Conservation (phyloP, 2,113 vertebrate species). For the Ictidomys tridecemlineatus region DNA sequence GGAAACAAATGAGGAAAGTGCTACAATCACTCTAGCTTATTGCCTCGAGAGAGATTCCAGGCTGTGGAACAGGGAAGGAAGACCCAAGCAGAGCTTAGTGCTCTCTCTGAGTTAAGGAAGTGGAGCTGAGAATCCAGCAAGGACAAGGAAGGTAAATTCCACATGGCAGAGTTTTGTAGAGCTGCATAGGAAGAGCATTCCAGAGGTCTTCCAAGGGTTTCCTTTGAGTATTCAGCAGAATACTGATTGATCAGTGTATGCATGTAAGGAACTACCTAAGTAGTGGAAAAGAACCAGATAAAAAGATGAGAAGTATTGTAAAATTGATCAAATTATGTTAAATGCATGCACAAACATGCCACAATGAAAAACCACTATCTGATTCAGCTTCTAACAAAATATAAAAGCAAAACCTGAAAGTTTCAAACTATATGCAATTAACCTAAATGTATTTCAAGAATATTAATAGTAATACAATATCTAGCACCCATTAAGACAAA, state of each 20-base stretch:
- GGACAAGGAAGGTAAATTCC: not conserved
- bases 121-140: not conserved
- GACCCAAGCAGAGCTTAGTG: not conserved
- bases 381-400: not conserved
- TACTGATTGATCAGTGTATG: not conserved
- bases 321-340: not conserved
- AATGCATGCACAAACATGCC: not conserved
- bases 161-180: not conserved
- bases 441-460: not conserved
- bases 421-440: slow-evolving; percentile 13
- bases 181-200: not conserved
- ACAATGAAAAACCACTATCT: not conserved
- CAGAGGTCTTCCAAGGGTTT: not conserved
- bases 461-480: slow-evolving; percentile 21
- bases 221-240: not conserved
- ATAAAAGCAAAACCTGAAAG: slow-evolving; percentile 33
- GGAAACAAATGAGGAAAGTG: not conserved
- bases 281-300: not conserved
- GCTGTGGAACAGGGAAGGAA: not conserved
- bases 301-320: not conserved
- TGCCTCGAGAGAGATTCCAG: not conserved
- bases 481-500: not conserved
- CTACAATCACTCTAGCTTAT: not conserved
- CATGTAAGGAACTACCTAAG: not conserved
- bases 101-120: not conserved